Percentiles rank a stretch among this genome's conserved stretches.
These are phyloP conservation scores for Sinotaia quadrata DNA, from an alignment of 2,888 invertebrate species.

Conservation along the genomic window DNA sequence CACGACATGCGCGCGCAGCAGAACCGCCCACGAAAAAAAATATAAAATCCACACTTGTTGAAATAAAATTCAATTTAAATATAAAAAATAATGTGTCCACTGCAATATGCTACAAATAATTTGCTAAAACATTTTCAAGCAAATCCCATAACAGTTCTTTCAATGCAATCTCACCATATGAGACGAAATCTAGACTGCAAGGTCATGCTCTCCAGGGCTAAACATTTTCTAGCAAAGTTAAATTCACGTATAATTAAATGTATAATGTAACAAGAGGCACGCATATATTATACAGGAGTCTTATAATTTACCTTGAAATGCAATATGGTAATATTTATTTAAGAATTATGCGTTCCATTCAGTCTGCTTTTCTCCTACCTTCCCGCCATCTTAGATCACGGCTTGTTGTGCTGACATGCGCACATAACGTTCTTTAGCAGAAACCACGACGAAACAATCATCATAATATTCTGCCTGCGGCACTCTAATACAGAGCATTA, in stretches of 20 bases:
- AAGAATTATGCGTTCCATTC: no score
- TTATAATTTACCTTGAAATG: no score
- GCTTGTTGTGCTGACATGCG: slow-evolving; percentile 15
- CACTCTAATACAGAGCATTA: no score
- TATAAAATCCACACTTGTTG: slow-evolving; percentile 31
- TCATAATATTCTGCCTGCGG: no score
- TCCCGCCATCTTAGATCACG: slow-evolving; percentile 29
- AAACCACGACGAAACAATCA: slow-evolving; percentile 17
- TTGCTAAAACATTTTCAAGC: neutral
- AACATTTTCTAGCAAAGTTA: no score
- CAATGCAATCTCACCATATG: neutral
- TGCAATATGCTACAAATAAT: neutral
- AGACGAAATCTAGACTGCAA: slow-evolving; percentile 11
- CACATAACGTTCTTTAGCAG: slow-evolving; percentile 5
- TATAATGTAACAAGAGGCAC: neutral
- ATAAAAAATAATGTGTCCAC: neutral
- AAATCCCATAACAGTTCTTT: neutral
- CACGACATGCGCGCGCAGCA: slow-evolving; percentile 28
- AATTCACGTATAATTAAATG: neutral
- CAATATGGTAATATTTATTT: no score
- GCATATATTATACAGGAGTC: no score
- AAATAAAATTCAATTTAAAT: neutral
- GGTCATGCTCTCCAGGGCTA: slow-evolving; percentile 24
- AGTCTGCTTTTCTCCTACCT: no score
- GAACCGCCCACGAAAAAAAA: slow-evolving; percentile 36